A percentile compares a stretch with the other conserved stretches of the same genome.
Evolutionary conservation across 2,888 invertebrate species (phyloP).

Genomic region (Dermolepida albohirtum): DNA sequence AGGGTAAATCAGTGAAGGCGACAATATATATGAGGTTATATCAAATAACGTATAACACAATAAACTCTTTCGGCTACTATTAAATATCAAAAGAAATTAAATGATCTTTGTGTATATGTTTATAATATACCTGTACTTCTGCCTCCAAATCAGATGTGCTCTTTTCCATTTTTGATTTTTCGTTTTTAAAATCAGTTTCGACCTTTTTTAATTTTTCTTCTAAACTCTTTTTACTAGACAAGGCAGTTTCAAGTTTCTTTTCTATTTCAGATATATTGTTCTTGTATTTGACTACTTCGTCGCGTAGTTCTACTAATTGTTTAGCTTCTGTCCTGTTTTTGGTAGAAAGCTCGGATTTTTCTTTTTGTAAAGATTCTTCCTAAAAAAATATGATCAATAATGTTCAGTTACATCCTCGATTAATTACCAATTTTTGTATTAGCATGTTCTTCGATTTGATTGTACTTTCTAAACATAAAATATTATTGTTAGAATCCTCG

Average conservation of each 20-base stretch:
- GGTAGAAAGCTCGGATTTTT: conserved; percentile 43
- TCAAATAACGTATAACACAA: too few relatives aligned
- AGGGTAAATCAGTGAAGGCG: too few relatives aligned
- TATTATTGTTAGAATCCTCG: conserved; percentile 70
- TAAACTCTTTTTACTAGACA: conserved; percentile 55
- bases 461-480: conserved; percentile 57
- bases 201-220: conserved; percentile 72
- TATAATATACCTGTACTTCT: conserved; percentile 68
- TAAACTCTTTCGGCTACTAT: too few relatives aligned
- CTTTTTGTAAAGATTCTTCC: conserved; percentile 49
- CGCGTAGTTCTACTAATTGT: conserved; percentile 59
- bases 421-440: conserved; percentile 72
- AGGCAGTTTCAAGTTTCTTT: conserved; percentile 59
- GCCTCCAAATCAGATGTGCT: conserved; percentile 71
- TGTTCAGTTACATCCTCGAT: conserved; percentile 15
- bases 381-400: conserved; percentile 38
- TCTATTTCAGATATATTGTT: conserved; percentile 56
- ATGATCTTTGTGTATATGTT: too few relatives aligned
- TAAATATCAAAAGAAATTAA: too few relatives aligned
- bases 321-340: conserved; percentile 52
- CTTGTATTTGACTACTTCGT: conserved; percentile 57
- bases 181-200: conserved; percentile 72
- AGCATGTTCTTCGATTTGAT: conserved; percentile 69
- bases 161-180: conserved; percentile 74
- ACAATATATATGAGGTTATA: too few relatives aligned